Conservation (phyloP, 2,888 invertebrate species). For the Tipula helvola region DNA sequence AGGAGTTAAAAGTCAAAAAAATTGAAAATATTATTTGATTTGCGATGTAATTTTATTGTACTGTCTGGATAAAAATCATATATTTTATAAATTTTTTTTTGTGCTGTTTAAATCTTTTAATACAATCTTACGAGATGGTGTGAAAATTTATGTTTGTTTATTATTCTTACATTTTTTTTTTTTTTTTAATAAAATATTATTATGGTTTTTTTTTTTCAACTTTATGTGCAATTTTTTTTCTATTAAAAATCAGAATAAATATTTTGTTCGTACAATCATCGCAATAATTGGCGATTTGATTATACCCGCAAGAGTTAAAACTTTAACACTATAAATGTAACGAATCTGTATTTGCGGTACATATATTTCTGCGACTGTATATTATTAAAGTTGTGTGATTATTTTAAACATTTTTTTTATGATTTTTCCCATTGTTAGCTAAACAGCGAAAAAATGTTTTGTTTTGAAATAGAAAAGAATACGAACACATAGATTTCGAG, state of each 20-base stretch:
- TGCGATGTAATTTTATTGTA: slow-evolving; percentile 4
- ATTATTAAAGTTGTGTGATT: background rate
- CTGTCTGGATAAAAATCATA: slow-evolving; percentile 4
- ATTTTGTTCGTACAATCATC: background rate
- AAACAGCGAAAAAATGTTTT: background rate
- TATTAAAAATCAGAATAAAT: background rate
- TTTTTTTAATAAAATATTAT: background rate
- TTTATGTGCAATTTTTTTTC: background rate
- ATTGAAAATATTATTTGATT: slow-evolving; percentile 4
- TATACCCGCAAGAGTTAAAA: background rate
- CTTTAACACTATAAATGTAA: background rate
- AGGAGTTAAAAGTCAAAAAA: background rate
- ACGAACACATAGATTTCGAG: background rate
- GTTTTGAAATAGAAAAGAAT: background rate
- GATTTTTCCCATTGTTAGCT: background rate
- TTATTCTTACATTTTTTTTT: background rate
- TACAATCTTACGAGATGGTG: background rate
- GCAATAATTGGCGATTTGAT: background rate
- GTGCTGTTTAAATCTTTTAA: background rate
- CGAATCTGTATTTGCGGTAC: background rate
- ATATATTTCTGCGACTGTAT: background rate
- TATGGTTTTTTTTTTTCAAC: background rate
- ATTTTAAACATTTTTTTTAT: background rate
- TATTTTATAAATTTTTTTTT: background rate
- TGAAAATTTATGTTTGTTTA: background rate